Base-by-base conservation (phyloP, 2,888 invertebrate genomes). In the Diaprepes abbreviatus region DNA sequence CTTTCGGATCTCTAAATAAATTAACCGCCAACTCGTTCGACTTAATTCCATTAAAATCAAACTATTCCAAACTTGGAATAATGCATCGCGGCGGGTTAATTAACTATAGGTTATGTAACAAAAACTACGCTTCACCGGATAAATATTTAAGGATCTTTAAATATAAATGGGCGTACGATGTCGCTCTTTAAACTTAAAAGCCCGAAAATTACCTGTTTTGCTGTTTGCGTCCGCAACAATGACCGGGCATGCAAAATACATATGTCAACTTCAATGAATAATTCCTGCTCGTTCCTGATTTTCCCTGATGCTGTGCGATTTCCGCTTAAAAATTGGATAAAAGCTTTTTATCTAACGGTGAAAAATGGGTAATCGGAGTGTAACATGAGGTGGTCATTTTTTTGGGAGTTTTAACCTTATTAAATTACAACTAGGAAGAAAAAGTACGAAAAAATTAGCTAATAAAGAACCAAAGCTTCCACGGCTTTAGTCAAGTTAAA, bases 251-350 rank as follows among this genome's bases (percentile, higher is more conserved):
- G 59, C 48, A 60, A 60, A 60, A 60, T 60, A 60, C 48, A 60
- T 48, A 60, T 48, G 59, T 60, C 59, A 60, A 43, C 48, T 48
- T 35, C 21, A 48, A 60, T 60, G 59, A 60, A 60, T 60, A 35
- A 60, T 60, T 60, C 48, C 21, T 19, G 43, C 33, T 19, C 14
- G 31, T 3, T 48, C 6, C 59, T 48, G 59, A 60, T 60, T 60
- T 60, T 35, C 45, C 45, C 59, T 3, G 33, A 48, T 45, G 33
- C 48, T 10, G 35, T 31, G 57, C 45, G 19, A 4, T 31, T 31
- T 33, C 12, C 28, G 48, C 31, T 48, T 35, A 60, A 45, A 45
- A 60, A 48, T 60, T 60, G 12, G 48, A 48, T 28, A 31, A 7
- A 50, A 14, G 14, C 7, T 14, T 50, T 50, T 28, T 12, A 14